These are phyloP conservation scores for Panagrolaimus sp. DNA, from an alignment of 1,140 invertebrate species.

Conservation along the genomic window DNA sequence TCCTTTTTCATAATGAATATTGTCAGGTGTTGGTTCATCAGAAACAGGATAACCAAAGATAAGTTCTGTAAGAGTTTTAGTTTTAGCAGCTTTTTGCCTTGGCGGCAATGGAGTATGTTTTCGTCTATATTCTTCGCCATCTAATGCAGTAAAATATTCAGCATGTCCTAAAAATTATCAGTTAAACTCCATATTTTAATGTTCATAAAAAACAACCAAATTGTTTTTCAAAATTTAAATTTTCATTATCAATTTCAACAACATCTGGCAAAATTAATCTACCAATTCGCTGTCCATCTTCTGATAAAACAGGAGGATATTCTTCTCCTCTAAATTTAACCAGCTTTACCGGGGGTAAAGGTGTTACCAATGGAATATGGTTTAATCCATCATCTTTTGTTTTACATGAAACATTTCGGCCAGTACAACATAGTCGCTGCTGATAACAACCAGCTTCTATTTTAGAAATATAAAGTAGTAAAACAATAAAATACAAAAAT, in stretches of 20 bases:
- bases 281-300: slow-evolving; percentile 15
- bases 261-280: slow-evolving; percentile 24
- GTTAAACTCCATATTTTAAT: not conserved
- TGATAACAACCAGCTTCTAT: slow-evolving; percentile 9
- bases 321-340: slow-evolving; percentile 17
- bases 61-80: not conserved
- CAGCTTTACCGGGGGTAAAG: not conserved
- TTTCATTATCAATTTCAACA: slow-evolving; percentile 17
- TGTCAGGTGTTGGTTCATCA: slow-evolving; percentile 1
- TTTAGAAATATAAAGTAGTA: no score
- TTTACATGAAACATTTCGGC: slow-evolving; percentile 18
- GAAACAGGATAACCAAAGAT: not conserved
- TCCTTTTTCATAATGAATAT: slow-evolving; percentile 5
- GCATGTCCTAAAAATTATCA: not conserved
- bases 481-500: no score
- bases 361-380: not conserved
- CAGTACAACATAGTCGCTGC: slow-evolving; percentile 15
- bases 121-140: not conserved
- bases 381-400: slow-evolving; percentile 7
- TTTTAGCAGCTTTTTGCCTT: not conserved
- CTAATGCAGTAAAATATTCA: not conserved
- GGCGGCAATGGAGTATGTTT: not conserved
- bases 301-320: slow-evolving; percentile 19
- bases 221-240: slow-evolving; percentile 17
- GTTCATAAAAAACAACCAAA: slow-evolving; percentile 5